These are phyloP conservation scores for Bucorvus abyssinicus DNA, from an alignment of 2,797 vertebrate species.

Conservation along the genomic window DNA sequence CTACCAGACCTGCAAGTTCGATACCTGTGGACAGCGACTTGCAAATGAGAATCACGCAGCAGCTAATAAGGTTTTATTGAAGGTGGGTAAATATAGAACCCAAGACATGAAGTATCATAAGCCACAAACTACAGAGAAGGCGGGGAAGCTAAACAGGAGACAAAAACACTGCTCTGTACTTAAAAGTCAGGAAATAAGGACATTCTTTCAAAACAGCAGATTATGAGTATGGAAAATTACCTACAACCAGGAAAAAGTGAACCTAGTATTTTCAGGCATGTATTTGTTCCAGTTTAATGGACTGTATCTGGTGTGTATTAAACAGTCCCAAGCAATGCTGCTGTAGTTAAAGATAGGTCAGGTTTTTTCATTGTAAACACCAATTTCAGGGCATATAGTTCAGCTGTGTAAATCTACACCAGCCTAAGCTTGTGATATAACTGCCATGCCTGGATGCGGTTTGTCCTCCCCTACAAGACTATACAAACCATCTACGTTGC, in stretches of 20 bases:
- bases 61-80: background rate
- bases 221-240: conserved; percentile 51
- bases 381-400: background rate
- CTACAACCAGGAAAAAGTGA: conserved; percentile 46
- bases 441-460: background rate
- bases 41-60: background rate
- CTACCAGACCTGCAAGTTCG: background rate
- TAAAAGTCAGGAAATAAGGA: conserved; percentile 59
- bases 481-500: background rate
- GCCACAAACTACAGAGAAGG: background rate
- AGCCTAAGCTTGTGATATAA: background rate
- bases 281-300: conserved; percentile 63
- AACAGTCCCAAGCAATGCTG: background rate
- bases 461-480: background rate
- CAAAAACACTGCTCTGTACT: background rate
- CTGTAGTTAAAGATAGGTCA: background rate
- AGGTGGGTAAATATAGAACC: background rate
- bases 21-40: conserved; percentile 1
- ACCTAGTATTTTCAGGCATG: conserved; percentile 31
- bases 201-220: conserved; percentile 45
- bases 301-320: conserved; percentile 51
- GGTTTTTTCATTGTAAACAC: conserved; percentile 21
- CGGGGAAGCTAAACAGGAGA: background rate
- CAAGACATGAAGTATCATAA: background rate
- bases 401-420: conserved; percentile 4